Conservation (phyloP, 2,797 vertebrate species). For the Pteropus rufus region DNA sequence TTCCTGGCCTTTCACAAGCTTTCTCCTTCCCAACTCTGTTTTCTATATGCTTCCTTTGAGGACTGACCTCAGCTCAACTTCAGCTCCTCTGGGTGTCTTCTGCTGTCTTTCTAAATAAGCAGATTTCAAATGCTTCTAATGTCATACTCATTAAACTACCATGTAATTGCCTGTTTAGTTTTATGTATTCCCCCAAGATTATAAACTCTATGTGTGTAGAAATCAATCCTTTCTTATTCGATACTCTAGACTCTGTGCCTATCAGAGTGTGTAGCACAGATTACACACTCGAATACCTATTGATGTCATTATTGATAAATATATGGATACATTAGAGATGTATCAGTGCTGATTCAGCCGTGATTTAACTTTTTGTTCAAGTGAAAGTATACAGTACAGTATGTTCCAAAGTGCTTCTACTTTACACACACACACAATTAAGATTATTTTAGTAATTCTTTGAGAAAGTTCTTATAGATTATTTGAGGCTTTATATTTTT, state of each 20-base stretch:
- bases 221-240: not conserved
- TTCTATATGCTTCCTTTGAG: not conserved
- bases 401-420: not conserved
- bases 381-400: not conserved
- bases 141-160: not conserved
- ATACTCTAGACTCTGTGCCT: not conserved
- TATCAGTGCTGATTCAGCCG: not conserved
- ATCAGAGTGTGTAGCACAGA: not conserved
- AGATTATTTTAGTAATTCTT: not conserved
- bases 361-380: not conserved
- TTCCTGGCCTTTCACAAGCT: not conserved
- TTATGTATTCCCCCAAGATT: not conserved
- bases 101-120: not conserved
- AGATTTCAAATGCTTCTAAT: not conserved
- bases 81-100: not conserved
- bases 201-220: not conserved
- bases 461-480: not conserved
- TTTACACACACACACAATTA: not conserved
- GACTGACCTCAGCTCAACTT: not conserved
- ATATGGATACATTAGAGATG: not conserved
- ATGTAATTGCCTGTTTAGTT: not conserved
- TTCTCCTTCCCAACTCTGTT: not conserved
- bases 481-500: not conserved
- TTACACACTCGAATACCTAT: not conserved
- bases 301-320: not conserved